Base-by-base conservation (phyloP, 2,797 vertebrate species). In the Echeneis naucrates region DNA sequence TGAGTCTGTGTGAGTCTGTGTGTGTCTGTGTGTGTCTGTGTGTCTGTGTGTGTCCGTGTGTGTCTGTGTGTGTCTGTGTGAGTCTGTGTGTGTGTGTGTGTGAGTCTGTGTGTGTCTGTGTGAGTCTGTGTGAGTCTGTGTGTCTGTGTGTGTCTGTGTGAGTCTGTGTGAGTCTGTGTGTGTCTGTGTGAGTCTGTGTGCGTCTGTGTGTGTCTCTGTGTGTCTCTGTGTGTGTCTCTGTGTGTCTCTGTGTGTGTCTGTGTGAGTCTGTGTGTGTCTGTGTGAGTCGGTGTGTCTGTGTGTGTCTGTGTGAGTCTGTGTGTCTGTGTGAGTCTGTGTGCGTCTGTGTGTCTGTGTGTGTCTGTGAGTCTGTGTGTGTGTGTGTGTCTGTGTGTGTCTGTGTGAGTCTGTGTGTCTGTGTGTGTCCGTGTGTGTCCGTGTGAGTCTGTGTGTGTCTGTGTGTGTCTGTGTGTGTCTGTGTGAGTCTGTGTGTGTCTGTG, bases 81-180 rank as follows among this genome's bases (percentile, higher is more conserved):
- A 60, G n/a, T n/a, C n/a, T n/a, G n/a, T n/a, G 53, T 76, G 66
- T 93, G n/a, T n/a, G n/a, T 57, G 72, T 30, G 52, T 57, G 44
- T 62, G 37, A 61, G 35, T 38, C 52, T 48, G 45, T 45, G 45
- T 64, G 47, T 33, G 27, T 30, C n/a, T 66, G 50, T 50, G 68
- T 33, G 48, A 60, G n/a, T n/a, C n/a, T n/a, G n/a, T n/a, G 53
- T 76, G 66, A 57, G 72, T 30, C 52, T 57, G 44, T 62, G 37
- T 61, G 35, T 38, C 52, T 48, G 45, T 45, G 45, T 64, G 47
- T 33, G 27, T 30, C n/a, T 66, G 50, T 50, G 68, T 33, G 48
- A 60, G n/a, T n/a, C n/a, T n/a, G n/a, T n/a, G 53, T 76, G 66
- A n/a, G n/a, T n/a, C n/a, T n/a, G n/a, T n/a, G n/a, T n/a, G n/a